Percentiles rank a stretch among this genome's conserved stretches.
Conservation (phyloP, 2,888 invertebrate genomes). For the Boloria euphrosyne region DNA sequence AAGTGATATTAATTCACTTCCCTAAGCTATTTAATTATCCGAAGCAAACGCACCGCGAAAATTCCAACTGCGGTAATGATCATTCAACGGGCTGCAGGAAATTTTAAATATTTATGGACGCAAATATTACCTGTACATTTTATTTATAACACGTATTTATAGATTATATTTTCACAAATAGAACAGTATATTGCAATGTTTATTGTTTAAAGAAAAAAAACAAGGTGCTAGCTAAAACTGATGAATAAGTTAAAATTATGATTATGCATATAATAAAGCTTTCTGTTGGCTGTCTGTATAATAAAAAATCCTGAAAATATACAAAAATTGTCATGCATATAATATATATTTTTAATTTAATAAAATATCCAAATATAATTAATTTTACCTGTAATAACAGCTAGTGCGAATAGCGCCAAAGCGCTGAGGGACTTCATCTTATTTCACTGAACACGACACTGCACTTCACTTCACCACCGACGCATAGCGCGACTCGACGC, state of each 20-base stretch:
- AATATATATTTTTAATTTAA: too few relatives aligned
- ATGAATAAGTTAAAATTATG: too few relatives aligned
- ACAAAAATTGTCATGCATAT: too few relatives aligned
- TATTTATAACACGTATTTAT: not conserved
- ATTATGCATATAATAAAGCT: too few relatives aligned
- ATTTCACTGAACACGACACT: conserved; percentile 56
- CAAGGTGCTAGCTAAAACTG: too few relatives aligned
- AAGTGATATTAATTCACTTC: conserved; percentile 18
- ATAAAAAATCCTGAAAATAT: not conserved
- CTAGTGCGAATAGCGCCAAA: conserved; percentile 60
- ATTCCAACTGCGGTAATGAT: conserved; percentile 21
- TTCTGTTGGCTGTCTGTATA: too few relatives aligned
- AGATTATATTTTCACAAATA: not conserved
- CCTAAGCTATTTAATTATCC: conserved; percentile 26
- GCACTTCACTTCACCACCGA: conserved; percentile 78
- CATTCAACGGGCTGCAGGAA: conserved; percentile 6
- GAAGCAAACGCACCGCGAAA: conserved; percentile 30
- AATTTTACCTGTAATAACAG: conserved; percentile 67
- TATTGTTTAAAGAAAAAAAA: too few relatives aligned
- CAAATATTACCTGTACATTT: not conserved
- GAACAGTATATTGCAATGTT: too few relatives aligned
- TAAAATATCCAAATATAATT: not conserved
- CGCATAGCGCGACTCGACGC: conserved; percentile 66
- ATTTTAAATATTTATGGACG: not conserved
- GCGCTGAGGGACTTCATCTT: conserved; percentile 71